Conservation (phyloP, 2,797 vertebrate species). For the Hapalemur alaotrensis region DNA sequence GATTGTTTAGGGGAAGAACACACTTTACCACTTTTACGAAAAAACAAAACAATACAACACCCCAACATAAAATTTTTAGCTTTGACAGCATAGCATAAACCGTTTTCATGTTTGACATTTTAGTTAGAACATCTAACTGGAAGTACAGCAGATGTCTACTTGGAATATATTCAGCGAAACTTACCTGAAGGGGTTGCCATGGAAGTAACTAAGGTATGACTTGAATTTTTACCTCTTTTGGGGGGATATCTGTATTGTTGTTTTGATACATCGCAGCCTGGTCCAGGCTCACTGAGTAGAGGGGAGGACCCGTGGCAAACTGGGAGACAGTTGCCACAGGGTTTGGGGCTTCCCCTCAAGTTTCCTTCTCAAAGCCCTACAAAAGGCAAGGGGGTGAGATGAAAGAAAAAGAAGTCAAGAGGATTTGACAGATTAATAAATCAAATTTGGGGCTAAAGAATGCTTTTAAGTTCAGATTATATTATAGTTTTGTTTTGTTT, state of each 20-base stretch:
- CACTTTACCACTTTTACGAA: neutral
- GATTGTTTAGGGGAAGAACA: neutral
- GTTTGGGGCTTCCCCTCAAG: neutral
- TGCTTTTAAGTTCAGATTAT: neutral
- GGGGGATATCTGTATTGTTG: neutral
- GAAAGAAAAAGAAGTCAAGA: neutral
- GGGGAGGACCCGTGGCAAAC: neutral
- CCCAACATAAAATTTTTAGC: neutral
- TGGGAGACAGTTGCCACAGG: neutral
- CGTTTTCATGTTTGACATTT: conserved; percentile 68
- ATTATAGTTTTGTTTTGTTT: neutral
- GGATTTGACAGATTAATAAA: neutral
- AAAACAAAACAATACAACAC: neutral
- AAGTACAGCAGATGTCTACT: conserved; percentile 91
- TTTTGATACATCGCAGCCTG: neutral
- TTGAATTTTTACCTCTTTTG: neutral
- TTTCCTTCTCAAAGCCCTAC: neutral
- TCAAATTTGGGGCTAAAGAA: neutral
- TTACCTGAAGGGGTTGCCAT: conserved; percentile 97
- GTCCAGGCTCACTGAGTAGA: neutral
- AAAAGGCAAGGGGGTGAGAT: neutral
- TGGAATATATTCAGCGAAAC: conserved; percentile 98
- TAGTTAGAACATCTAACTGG: conserved; percentile 92
- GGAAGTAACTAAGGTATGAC: conserved; percentile 93
- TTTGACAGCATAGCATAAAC: neutral